Evolutionary conservation across 2,113 vertebrate species (phyloP).

Genomic region (Oxygymnocypris stewartii): DNA sequence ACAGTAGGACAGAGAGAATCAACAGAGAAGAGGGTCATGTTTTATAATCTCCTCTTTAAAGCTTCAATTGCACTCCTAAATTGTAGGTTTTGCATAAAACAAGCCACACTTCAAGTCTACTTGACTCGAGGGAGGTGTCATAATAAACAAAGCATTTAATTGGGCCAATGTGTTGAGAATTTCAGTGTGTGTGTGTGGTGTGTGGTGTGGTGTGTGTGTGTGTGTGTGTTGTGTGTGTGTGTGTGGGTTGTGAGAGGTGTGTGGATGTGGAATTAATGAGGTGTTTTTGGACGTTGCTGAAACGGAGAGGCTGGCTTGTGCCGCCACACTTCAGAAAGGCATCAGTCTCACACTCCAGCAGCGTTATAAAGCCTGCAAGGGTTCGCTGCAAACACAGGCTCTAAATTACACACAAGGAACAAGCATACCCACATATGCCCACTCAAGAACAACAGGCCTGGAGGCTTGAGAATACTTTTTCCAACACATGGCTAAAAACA

Average conservation of each 20-base stretch:
- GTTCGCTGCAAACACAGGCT: conserved; percentile 19
- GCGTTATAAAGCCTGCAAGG: conserved; percentile 33
- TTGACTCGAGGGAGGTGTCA: conserved; percentile 52
- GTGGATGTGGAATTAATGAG: conserved; percentile 51
- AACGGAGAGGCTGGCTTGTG: conserved; percentile 38
- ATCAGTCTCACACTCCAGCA: conserved; percentile 1
- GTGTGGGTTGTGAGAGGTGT: no score
- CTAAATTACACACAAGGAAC: conserved; percentile 12
- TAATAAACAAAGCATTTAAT: conserved; percentile 60
- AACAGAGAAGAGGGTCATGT: conserved; percentile 43
- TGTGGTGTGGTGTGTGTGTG: no score
- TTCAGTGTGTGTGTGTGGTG: conserved; percentile 26
- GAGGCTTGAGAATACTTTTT: no score
- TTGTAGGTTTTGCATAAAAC: conserved; percentile 62
- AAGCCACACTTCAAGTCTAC: conserved; percentile 53
- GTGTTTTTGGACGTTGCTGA: conserved; percentile 46
- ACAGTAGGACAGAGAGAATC: conserved; percentile 51
- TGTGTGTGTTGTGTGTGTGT: no score
- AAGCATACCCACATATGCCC: conserved; percentile 4
- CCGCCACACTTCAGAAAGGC: conserved; percentile 26
- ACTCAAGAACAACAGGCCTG: conserved; percentile 13
- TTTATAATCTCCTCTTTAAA: conserved; percentile 55
- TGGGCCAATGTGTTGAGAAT: conserved; percentile 34
- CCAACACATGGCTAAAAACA: neutral
- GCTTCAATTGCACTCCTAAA: conserved; percentile 58